phyloP scores from a whole-genome alignment of 2,888 invertebrate species.

The Acanthococcus lagerstroemiae region DNA sequence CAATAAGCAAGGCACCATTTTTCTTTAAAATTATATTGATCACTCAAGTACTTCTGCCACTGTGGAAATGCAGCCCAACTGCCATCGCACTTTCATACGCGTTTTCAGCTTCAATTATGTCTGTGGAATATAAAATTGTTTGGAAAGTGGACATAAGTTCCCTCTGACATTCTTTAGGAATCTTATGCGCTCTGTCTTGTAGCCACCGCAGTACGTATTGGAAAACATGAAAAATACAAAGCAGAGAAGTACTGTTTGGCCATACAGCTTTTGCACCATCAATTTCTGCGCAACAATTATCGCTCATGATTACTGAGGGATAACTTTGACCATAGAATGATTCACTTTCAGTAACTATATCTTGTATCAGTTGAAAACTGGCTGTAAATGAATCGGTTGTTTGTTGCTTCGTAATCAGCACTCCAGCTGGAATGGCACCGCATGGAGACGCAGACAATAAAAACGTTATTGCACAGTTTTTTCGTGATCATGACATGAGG shows the following conservation, averaged over 20 bases:
- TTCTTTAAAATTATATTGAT: neutral
- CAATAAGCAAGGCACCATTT: neutral
- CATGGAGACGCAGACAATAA: neutral
- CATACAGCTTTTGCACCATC: neutral
- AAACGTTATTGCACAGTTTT: neutral
- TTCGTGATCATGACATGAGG: too few relatives aligned
- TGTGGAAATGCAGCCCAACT: too few relatives aligned
- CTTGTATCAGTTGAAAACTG: neutral
- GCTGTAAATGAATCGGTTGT: neutral
- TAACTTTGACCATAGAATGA: neutral
- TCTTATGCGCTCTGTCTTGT: neutral
- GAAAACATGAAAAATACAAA: neutral
- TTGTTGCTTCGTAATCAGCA: neutral
- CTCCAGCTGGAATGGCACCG: neutral
- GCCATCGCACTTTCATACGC: too few relatives aligned
- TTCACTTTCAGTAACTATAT: neutral
- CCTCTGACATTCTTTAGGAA: neutral
- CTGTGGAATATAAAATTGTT: neutral
- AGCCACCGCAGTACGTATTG: neutral
- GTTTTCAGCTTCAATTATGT: neutral
- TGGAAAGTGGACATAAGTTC: neutral
- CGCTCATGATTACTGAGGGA: neutral
- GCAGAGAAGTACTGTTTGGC: neutral
- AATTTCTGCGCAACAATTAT: neutral
- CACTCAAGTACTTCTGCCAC: neutral